Percentiles rank a stretch among this genome's conserved stretches.
phyloP scores from a whole-genome alignment of 2,797 vertebrate genomes.

The Podarcis siculus region DNA sequence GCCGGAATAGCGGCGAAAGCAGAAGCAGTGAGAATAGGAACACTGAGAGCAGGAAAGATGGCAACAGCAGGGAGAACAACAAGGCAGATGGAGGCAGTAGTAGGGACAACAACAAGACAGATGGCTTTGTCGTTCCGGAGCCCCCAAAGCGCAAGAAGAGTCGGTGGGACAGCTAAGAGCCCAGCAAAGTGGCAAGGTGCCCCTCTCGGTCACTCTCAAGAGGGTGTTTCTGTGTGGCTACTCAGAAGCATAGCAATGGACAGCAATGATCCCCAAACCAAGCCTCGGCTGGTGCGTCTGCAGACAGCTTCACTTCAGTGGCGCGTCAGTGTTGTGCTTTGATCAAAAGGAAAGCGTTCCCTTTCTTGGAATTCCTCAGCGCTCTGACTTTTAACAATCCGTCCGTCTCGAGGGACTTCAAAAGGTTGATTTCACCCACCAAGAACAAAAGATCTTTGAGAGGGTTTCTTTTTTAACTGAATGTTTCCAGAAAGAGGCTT shows the following conservation, averaged over 20 bases:
- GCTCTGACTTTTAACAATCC: slow-evolving; percentile 61
- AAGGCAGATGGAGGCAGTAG: slow-evolving; percentile 70
- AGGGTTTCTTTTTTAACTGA: neutral
- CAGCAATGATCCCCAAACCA: neutral
- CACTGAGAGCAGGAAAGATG: slow-evolving; percentile 63
- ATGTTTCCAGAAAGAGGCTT: neutral
- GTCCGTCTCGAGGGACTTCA: slow-evolving; percentile 58
- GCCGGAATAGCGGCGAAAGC: slow-evolving; percentile 73
- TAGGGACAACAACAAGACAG: slow-evolving; percentile 79
- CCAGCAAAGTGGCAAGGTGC: slow-evolving; percentile 46
- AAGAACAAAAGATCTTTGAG: slow-evolving; percentile 34
- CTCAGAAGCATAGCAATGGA: slow-evolving; percentile 63
- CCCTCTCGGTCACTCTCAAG: slow-evolving; percentile 59
- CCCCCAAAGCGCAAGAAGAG: slow-evolving; percentile 96
- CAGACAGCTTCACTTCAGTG: slow-evolving; percentile 39
- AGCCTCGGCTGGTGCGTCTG: slow-evolving; percentile 49
- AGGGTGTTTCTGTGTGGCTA: slow-evolving; percentile 69
- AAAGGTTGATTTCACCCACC: slow-evolving; percentile 39
- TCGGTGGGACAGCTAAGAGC: slow-evolving; percentile 94
- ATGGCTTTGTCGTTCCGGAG: slow-evolving; percentile 93
- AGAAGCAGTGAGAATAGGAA: slow-evolving; percentile 66
- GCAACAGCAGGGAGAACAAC: neutral
- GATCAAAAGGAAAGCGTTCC: slow-evolving; percentile 51
- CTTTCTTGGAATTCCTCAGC: slow-evolving; percentile 65
- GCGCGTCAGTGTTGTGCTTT: slow-evolving; percentile 54